These are phyloP conservation scores for Dugesia japonica DNA, from an alignment of 2,888 invertebrate species.

Conservation along the genomic window DNA sequence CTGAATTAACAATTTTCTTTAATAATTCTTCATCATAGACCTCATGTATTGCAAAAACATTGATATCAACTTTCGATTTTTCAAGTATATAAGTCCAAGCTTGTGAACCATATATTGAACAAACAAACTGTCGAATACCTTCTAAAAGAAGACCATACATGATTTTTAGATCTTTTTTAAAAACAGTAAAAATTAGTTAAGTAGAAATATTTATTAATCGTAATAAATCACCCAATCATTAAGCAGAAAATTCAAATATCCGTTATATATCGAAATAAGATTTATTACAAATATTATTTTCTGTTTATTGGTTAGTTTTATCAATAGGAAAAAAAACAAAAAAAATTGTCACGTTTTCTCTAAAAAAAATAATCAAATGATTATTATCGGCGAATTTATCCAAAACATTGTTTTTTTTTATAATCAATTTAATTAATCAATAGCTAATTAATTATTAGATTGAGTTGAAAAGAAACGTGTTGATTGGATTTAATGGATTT, in stretches of 20 bases:
- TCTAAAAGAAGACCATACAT: conserved; percentile 93
- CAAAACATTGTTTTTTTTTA: background rate
- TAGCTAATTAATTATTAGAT: background rate
- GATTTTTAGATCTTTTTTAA: background rate
- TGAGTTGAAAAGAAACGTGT: too few relatives aligned
- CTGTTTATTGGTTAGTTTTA: background rate
- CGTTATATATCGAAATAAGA: background rate
- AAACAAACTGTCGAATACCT: conserved; percentile 77
- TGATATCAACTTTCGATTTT: conserved; percentile 68
- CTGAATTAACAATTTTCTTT: conserved; percentile 57
- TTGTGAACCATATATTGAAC: conserved; percentile 74
- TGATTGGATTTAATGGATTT: too few relatives aligned
- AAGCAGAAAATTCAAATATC: background rate
- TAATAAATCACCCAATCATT: background rate
- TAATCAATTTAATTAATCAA: background rate
- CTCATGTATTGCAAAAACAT: conserved; percentile 62
- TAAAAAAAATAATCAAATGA: background rate
- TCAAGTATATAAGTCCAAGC: conserved; percentile 77
- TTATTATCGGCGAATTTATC: background rate
- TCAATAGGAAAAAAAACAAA: background rate
- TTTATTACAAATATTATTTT: background rate
- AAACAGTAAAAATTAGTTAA: background rate
- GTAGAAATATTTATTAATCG: background rate
- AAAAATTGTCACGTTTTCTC: background rate
- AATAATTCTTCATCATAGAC: conserved; percentile 78